Conservation (phyloP, 2,797 vertebrate genomes). For the Trachops cirrhosus region DNA sequence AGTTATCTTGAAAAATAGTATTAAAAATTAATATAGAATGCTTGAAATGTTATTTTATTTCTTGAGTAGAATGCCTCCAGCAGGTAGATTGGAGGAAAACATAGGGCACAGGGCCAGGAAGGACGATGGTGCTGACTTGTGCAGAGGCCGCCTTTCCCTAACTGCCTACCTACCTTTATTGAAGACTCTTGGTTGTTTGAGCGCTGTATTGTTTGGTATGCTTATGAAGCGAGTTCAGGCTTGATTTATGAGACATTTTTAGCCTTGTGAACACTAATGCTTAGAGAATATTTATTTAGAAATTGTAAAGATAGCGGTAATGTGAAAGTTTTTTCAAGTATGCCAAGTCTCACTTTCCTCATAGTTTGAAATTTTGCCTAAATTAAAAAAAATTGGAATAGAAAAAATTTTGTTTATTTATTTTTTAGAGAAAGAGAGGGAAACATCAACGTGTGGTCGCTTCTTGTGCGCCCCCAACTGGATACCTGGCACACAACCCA, state of each 20-base stretch:
- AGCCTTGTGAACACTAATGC: not conserved
- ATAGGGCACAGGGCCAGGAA: not conserved
- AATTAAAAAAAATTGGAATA: not conserved
- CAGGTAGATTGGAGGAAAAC: not conserved
- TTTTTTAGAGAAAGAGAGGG: too few species aligned
- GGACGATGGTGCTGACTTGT: not conserved
- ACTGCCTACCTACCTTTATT: not conserved
- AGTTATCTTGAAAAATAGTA: slow-evolving; percentile 10
- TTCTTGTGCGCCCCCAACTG: too few species aligned
- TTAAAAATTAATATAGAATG: slow-evolving; percentile 11
- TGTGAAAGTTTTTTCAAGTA: slow-evolving; percentile 1
- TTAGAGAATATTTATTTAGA: not conserved
- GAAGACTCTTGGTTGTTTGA: not conserved
- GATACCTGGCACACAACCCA: too few species aligned
- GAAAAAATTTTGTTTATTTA: too few species aligned
- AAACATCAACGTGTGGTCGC: too few species aligned
- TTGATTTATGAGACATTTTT: slow-evolving; percentile 42
- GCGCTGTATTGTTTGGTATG: not conserved
- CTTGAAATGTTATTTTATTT: slow-evolving; percentile 30
- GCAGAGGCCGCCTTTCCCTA: not conserved
- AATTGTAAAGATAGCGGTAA: not conserved
- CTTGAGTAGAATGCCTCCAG: not conserved
- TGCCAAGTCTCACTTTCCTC: not conserved
- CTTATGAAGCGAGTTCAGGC: slow-evolving; percentile 13
- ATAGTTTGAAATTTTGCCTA: slow-evolving; percentile 34